Evolutionary conservation across 2,888 invertebrate species (phyloP).

Genomic region (Drepana falcataria): DNA sequence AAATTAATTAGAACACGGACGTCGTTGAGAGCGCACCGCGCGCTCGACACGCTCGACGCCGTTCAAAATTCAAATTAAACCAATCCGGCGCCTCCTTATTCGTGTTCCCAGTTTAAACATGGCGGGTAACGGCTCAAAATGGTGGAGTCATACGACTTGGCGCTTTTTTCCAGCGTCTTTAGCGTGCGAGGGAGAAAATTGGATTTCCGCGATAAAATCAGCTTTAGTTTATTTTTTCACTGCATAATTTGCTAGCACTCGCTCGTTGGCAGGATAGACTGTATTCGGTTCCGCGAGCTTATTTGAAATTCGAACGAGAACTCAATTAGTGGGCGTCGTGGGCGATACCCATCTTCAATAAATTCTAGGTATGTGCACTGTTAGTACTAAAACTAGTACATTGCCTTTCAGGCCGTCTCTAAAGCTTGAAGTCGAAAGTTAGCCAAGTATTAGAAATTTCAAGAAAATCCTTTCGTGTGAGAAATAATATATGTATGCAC

Average conservation of each 20-base stretch:
- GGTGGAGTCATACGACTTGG: constrained; percentile 76
- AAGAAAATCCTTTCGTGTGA: too few species aligned
- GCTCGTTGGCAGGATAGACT: constrained; percentile 48
- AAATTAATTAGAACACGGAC: constrained; percentile 72
- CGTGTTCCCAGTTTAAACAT: constrained; percentile 74
- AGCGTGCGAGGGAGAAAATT: constrained; percentile 78
- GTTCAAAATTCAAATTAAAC: constrained; percentile 78
- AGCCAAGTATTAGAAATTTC: too few species aligned
- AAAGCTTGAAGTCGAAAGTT: too few species aligned
- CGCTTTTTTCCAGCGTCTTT: constrained; percentile 77
- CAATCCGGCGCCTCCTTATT: constrained; percentile 78
- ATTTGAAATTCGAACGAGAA: constrained; percentile 60
- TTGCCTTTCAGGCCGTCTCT: too few species aligned
- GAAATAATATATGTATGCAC: too few species aligned
- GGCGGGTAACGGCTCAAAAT: constrained; percentile 71
- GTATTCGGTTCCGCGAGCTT: constrained; percentile 47
- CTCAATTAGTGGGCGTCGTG: constrained; percentile 53
- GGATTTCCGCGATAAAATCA: constrained; percentile 79
- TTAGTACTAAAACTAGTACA: too few species aligned
- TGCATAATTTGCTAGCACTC: constrained; percentile 63
- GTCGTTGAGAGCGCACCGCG: constrained; percentile 38
- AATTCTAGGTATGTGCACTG: too few species aligned
- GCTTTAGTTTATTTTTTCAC: constrained; percentile 65
- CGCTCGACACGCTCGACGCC: constrained; percentile 57
- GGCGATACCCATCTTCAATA: constrained; percentile 31